Evolutionary conservation across 1,140 invertebrate genomes (phyloP).

Genomic region (Ladona fulva): DNA sequence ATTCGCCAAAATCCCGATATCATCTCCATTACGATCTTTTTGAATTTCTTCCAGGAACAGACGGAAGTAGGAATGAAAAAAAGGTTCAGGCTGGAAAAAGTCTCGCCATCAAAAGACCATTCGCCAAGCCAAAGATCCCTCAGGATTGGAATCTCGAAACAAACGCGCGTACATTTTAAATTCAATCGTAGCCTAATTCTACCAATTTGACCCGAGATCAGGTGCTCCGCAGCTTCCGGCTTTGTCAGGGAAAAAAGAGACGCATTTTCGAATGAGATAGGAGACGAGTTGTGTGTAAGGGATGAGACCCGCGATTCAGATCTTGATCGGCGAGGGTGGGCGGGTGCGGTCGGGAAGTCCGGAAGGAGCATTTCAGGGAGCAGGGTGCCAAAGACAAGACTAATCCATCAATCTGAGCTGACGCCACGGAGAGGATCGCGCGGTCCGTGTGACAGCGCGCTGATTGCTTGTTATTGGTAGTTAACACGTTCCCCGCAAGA

Average conservation of each 20-base stretch:
- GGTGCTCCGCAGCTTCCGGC: no score
- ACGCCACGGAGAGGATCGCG: neutral
- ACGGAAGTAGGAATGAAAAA: no score
- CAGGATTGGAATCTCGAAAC: no score
- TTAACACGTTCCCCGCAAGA: neutral
- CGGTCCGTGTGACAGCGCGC: neutral
- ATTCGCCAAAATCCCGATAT: no score
- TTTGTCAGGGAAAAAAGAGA: neutral
- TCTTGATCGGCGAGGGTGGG: neutral
- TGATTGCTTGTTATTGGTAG: slow-evolving; percentile 6
- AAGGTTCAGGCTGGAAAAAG: no score
- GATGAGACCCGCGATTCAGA: neutral
- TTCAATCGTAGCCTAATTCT: no score
- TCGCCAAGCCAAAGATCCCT: no score
- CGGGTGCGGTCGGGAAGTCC: neutral
- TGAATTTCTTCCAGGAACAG: no score
- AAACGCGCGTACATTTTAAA: no score
- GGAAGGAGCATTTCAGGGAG: neutral
- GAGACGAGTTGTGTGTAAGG: neutral
- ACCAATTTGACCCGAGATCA: no score
- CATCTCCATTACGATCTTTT: no score
- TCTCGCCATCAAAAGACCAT: no score
- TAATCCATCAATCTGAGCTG: neutral
- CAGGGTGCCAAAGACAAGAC: neutral
- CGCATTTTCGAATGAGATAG: neutral